Percentiles rank a stretch among this genome's conserved stretches.
phyloP scores from a whole-genome alignment of 2,113 vertebrate genomes.

The Rhadina sibilatrix region DNA sequence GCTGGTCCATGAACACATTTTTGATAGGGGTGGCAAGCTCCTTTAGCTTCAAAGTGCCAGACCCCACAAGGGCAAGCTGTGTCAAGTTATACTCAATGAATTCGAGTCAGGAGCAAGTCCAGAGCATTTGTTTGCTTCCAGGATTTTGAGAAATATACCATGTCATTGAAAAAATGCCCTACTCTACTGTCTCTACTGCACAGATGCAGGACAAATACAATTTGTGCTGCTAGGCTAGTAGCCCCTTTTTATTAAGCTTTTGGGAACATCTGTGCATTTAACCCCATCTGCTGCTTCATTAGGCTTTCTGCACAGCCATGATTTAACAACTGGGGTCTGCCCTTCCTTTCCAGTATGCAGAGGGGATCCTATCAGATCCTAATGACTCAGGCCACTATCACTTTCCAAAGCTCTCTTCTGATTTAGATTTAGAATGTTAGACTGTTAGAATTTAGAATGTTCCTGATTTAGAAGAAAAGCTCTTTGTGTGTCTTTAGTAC shows the following conservation, averaged over 20 bases:
- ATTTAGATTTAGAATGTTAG: no score
- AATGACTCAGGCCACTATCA: background rate
- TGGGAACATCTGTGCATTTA: background rate
- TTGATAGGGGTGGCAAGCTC: background rate
- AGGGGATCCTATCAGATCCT: background rate
- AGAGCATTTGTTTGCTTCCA: background rate
- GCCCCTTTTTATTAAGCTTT: background rate
- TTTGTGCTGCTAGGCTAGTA: background rate
- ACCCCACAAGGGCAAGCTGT: background rate
- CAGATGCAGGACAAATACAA: background rate
- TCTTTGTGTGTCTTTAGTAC: background rate
- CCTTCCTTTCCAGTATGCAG: background rate
- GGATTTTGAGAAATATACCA: background rate
- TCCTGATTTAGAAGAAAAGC: background rate
- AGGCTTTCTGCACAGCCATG: background rate
- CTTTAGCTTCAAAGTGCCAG: background rate
- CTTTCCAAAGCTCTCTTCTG: background rate
- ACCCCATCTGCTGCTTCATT: background rate
- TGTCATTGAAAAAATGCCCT: background rate
- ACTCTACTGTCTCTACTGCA: background rate
- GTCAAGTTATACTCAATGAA: background rate
- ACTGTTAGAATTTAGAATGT: background rate
- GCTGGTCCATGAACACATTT: background rate
- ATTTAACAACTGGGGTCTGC: background rate
- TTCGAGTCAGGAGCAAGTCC: background rate